Conservation (phyloP, 2,113 vertebrate species). For the Toxotes chatareus region DNA sequence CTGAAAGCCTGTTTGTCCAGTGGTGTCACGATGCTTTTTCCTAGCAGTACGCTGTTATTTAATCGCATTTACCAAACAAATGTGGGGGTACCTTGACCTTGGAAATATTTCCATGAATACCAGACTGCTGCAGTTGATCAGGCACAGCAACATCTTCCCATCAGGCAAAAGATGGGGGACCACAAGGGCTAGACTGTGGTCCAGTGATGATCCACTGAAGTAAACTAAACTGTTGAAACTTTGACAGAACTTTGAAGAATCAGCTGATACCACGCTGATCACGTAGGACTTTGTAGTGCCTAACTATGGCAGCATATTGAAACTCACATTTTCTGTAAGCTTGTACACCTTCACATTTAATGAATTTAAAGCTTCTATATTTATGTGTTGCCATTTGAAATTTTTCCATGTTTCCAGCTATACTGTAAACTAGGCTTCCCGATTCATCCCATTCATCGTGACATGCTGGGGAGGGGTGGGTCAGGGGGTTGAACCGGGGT, state of each 20-base stretch:
- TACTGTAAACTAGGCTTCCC: conserved; percentile 75
- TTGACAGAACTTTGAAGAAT: conserved; percentile 14
- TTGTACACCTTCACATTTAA: conserved; percentile 22
- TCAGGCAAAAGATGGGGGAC: not conserved
- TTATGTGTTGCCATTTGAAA: conserved; percentile 68
- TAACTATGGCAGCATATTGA: conserved; percentile 3
- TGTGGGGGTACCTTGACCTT: conserved; percentile 27
- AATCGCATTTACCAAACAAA: conserved; percentile 25
- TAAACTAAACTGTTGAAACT: not conserved
- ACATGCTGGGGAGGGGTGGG: conserved; percentile 60
- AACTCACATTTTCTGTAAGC: conserved; percentile 10
- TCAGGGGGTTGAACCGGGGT: conserved; percentile 71
- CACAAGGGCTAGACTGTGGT: not conserved
- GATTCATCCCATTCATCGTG: conserved; percentile 81
- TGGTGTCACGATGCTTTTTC: not conserved
- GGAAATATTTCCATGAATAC: conserved; percentile 11
- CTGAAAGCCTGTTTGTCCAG: not conserved
- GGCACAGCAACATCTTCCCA: not conserved
- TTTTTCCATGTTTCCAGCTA: conserved; percentile 77
- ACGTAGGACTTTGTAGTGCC: conserved; percentile 1
- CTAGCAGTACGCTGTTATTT: not conserved
- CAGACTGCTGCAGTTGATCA: conserved; percentile 13
- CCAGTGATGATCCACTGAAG: not conserved
- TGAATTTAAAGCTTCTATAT: conserved; percentile 23
- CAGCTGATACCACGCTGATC: not conserved